These are phyloP conservation scores for Caenorhabditis sulstoni DNA, from an alignment of 2,888 invertebrate species.

Conservation along the genomic window DNA sequence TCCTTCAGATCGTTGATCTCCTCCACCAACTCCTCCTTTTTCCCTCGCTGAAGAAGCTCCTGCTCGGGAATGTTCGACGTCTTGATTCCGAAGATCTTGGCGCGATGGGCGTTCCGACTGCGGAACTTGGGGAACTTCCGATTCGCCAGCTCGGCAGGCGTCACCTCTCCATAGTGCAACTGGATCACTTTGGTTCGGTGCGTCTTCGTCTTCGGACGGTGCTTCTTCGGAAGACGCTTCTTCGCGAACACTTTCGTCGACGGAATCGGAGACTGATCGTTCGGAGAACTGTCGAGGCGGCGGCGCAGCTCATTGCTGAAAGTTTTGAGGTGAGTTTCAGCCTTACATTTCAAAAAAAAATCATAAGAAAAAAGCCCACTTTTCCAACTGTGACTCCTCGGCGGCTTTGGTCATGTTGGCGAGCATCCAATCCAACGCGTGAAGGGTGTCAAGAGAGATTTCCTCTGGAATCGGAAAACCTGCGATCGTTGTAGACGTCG, in stretches of 20 bases:
- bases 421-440: constrained; percentile 79
- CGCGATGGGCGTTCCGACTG: constrained; percentile 34
- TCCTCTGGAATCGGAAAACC: constrained; percentile 49
- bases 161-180: constrained; percentile 51
- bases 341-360: background rate
- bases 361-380: constrained; percentile 4
- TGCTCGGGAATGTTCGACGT: constrained; percentile 39
- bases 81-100: constrained; percentile 53
- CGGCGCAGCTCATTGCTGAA: constrained; percentile 45
- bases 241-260: constrained; percentile 35
- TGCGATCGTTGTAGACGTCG: constrained; percentile 21
- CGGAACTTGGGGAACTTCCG: constrained; percentile 55
- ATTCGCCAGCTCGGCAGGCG: constrained; percentile 17
- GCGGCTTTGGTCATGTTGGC: constrained; percentile 77
- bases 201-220: constrained; percentile 43
- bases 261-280: constrained; percentile 2
- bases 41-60: constrained; percentile 10
- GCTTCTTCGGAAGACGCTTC: constrained; percentile 14
- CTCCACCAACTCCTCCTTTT: constrained; percentile 49
- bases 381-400: constrained; percentile 18
- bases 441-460: constrained; percentile 73
- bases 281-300: constrained; percentile 37
- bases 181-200: constrained; percentile 37
- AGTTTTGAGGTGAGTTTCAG: background rate
- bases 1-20: constrained; percentile 58